These are phyloP conservation scores for Eubucco bourcierii DNA, from an alignment of 2,113 vertebrate species.

Conservation along the genomic window DNA sequence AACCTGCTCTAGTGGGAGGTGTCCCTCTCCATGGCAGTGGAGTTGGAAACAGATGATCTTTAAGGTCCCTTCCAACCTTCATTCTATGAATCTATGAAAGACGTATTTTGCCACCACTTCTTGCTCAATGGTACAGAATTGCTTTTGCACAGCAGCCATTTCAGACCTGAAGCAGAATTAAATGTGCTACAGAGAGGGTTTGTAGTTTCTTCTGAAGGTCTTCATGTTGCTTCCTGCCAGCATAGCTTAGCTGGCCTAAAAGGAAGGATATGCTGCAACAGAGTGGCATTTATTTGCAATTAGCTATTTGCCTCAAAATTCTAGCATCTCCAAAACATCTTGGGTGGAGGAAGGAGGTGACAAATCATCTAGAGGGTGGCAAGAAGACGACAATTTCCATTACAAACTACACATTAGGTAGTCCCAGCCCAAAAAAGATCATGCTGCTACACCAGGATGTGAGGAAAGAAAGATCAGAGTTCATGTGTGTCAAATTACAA, in stretches of 20 bases:
- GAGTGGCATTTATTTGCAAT: background rate
- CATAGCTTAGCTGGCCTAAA: background rate
- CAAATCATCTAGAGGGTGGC: background rate
- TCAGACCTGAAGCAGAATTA: background rate
- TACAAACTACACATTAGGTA: background rate
- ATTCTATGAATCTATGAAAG: background rate
- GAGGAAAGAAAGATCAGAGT: background rate
- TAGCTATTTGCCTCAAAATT: slow-evolving; percentile 7
- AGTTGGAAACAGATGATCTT: too few species aligned
- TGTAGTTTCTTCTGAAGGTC: background rate
- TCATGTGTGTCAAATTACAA: background rate
- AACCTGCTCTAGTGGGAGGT: too few species aligned
- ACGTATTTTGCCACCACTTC: background rate
- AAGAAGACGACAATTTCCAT: slow-evolving; percentile 46
- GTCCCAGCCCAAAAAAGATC: background rate
- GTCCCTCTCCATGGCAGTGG: too few species aligned
- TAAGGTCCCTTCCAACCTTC: too few species aligned
- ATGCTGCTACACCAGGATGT: background rate
- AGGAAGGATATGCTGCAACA: slow-evolving; percentile 53
- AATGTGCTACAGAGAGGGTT: background rate
- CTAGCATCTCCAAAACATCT: background rate
- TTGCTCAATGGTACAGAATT: background rate
- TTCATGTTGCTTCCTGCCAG: background rate
- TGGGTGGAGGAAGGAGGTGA: background rate
- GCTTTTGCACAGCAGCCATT: background rate